Percentiles rank a stretch among this genome's conserved stretches.
phyloP scores from a whole-genome alignment of 2,888 invertebrate species.

The Aspidiotus destructor region DNA sequence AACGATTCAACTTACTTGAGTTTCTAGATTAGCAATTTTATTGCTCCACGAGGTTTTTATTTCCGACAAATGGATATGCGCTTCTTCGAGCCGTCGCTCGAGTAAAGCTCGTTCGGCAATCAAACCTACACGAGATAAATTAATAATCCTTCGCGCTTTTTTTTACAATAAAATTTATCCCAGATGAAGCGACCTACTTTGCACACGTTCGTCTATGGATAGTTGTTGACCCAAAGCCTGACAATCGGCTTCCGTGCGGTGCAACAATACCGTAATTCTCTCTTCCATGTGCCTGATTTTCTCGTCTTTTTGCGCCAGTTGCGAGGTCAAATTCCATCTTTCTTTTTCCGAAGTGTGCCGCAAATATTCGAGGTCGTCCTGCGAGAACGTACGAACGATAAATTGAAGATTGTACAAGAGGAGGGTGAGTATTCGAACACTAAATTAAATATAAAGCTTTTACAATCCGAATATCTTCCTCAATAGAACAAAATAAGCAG shows the following conservation, averaged over 20 bases:
- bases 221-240: constrained; percentile 38
- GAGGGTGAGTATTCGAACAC: too few relatives aligned
- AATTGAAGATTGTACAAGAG: too few relatives aligned
- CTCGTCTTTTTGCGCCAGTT: constrained; percentile 63
- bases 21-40: constrained; percentile 76
- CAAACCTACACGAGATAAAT: constrained; percentile 37
- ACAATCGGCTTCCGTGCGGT: constrained; percentile 41
- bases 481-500: too few relatives aligned
- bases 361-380: constrained; percentile 67
- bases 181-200: constrained; percentile 37
- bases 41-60: constrained; percentile 88
- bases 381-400: background rate
- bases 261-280: constrained; percentile 51
- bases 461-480: too few relatives aligned
- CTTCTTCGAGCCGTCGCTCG: constrained; percentile 70
- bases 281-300: constrained; percentile 61
- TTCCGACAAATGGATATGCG: constrained; percentile 74
- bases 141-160: too few relatives aligned
- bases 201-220: constrained; percentile 49
- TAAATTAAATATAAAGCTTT: too few relatives aligned
- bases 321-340: constrained; percentile 56
- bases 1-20: constrained; percentile 54
- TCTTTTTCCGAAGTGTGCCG: constrained; percentile 65
- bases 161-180: too few relatives aligned
- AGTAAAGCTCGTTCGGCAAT: constrained; percentile 56